phyloP scores from a whole-genome alignment of 2,797 vertebrate genomes.

The Hirundo rustica region DNA sequence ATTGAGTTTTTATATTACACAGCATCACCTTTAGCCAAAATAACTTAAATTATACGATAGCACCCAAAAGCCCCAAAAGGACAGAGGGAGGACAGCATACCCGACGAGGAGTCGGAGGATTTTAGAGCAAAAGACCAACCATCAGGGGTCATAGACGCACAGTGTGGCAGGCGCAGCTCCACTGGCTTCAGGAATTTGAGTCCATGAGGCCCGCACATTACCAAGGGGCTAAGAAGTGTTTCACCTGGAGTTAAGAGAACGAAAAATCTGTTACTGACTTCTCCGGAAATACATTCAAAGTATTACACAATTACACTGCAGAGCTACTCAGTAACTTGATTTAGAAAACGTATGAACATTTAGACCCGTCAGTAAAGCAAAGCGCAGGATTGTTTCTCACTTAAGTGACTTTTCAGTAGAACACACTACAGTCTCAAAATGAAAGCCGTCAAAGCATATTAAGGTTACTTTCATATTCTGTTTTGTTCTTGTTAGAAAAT shows the following conservation, averaged over 20 bases:
- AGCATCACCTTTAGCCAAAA: slow-evolving; percentile 60
- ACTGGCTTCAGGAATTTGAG: slow-evolving; percentile 99
- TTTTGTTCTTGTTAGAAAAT: neutral
- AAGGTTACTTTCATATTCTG: neutral
- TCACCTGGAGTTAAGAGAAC: slow-evolving; percentile 80
- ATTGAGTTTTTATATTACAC: slow-evolving; percentile 61
- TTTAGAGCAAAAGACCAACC: slow-evolving; percentile 99
- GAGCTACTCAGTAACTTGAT: neutral
- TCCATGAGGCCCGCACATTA: slow-evolving; percentile 99
- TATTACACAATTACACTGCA: neutral
- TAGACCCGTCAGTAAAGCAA: neutral
- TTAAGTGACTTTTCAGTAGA: neutral
- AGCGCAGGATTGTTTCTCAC: neutral
- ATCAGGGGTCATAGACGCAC: slow-evolving; percentile 99
- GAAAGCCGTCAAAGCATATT: neutral
- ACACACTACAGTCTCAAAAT: neutral
- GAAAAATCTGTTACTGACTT: neutral
- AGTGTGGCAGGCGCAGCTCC: slow-evolving; percentile 99
- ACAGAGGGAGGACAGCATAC: slow-evolving; percentile 97
- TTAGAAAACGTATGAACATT: neutral
- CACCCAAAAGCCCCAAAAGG: slow-evolving; percentile 90
- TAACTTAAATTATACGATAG: slow-evolving; percentile 81
- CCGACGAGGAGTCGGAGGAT: slow-evolving; percentile 99
- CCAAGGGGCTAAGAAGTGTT: slow-evolving; percentile 91
- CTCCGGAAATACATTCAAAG: neutral